phyloP scores from a whole-genome alignment of 2,797 vertebrate species.

The Fistularia commersonii region DNA sequence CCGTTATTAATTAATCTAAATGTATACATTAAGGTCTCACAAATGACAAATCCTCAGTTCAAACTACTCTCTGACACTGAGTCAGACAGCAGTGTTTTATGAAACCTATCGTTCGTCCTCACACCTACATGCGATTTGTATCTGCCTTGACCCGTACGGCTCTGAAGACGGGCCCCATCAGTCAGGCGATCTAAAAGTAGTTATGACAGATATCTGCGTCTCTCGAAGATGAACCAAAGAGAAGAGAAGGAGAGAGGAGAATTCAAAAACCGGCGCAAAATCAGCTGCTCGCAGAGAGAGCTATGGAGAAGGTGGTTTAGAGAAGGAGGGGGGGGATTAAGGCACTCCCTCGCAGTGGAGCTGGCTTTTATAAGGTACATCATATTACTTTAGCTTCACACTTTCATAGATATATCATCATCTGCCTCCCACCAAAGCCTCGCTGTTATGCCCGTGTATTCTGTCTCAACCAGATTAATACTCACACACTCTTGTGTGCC shows the following conservation, averaged over 20 bases:
- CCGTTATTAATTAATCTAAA: no score
- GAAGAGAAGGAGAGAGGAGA: constrained; percentile 23
- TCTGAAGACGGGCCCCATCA: constrained; percentile 67
- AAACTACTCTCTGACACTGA: constrained; percentile 45
- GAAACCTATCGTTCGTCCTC: constrained; percentile 53
- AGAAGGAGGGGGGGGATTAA: constrained; percentile 68
- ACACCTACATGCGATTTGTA: constrained; percentile 65
- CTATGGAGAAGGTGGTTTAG: constrained; percentile 69
- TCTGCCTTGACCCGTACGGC: constrained; percentile 65
- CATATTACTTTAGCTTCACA: constrained; percentile 71
- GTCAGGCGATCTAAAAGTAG: constrained; percentile 73
- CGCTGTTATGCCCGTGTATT: constrained; percentile 59
- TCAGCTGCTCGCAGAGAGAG: constrained; percentile 67
- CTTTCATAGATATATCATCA: constrained; percentile 71
- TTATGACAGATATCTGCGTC: constrained; percentile 53
- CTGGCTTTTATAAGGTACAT: constrained; percentile 71
- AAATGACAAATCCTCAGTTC: constrained; percentile 50
- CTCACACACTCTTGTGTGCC: constrained; percentile 48
- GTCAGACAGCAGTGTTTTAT: constrained; percentile 62
- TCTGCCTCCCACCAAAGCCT: constrained; percentile 64
- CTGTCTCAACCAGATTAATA: constrained; percentile 71
- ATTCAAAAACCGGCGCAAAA: constrained; percentile 65
- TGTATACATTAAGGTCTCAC: no score
- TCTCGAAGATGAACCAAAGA: constrained; percentile 58
- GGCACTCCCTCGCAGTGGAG: constrained; percentile 62